phyloP scores from a whole-genome alignment of 2,113 vertebrate genomes.

The Bagarius yarrelli region DNA sequence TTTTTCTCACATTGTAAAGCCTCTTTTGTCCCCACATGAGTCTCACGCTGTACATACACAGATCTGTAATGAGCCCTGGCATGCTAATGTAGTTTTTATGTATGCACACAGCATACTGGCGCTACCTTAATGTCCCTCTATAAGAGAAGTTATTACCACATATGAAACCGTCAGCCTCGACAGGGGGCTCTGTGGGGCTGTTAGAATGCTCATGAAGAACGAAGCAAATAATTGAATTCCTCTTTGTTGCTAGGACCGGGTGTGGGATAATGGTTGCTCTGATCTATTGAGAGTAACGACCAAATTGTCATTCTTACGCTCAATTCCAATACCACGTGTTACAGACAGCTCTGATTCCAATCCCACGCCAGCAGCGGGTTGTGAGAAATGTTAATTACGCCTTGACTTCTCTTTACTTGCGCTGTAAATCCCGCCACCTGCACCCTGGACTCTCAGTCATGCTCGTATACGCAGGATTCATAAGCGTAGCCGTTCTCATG shows the following conservation, averaged over 20 bases:
- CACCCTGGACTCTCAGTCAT: slow-evolving; percentile 49
- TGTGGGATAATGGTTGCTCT: not conserved
- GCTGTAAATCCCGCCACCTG: slow-evolving; percentile 43
- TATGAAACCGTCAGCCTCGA: slow-evolving; percentile 28
- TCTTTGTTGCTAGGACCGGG: slow-evolving; percentile 15
- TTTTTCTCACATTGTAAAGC: no score
- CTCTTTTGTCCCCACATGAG: no score
- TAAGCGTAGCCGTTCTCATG: slow-evolving; percentile 53
- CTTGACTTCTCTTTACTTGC: slow-evolving; percentile 39
- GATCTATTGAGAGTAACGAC: slow-evolving; percentile 29
- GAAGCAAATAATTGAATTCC: slow-evolving; percentile 48
- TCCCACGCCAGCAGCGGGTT: slow-evolving; percentile 22
- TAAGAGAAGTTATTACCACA: slow-evolving; percentile 37
- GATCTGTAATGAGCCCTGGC: not conserved
- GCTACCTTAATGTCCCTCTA: slow-evolving; percentile 12
- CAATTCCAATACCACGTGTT: slow-evolving; percentile 38
- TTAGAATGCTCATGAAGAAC: slow-evolving; percentile 30
- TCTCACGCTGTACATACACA: not conserved
- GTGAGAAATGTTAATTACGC: slow-evolving; percentile 43
- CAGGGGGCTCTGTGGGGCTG: slow-evolving; percentile 23
- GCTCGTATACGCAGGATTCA: slow-evolving; percentile 50
- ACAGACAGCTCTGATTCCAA: slow-evolving; percentile 28
- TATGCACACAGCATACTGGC: slow-evolving; percentile 2
- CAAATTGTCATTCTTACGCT: slow-evolving; percentile 39
- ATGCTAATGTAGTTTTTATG: not conserved